Evolutionary conservation across 1,140 invertebrate genomes (phyloP).

Genomic region (Hetaerina americana): DNA sequence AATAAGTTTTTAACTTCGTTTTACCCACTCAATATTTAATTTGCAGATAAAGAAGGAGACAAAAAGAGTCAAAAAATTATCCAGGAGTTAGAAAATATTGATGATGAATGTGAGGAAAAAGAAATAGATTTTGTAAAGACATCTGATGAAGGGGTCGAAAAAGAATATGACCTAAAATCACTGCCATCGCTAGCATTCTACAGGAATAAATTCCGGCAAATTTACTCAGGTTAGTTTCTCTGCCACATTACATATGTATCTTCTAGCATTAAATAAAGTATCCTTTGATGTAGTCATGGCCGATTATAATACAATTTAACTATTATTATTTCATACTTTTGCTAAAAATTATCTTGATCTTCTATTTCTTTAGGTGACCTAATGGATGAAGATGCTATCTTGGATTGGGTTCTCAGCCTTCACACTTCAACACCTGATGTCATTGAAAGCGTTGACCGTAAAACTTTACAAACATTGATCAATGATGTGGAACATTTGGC

Average conservation of each 20-base stretch:
- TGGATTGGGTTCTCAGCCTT: constrained; percentile 79
- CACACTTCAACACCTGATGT: constrained; percentile 73
- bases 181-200: constrained; percentile 81
- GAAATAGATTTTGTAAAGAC: constrained; percentile 90
- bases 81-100: constrained; percentile 83
- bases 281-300: too few species aligned
- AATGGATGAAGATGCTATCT: constrained; percentile 80
- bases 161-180: constrained; percentile 74
- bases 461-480: constrained; percentile 77
- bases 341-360: neutral
- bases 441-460: constrained; percentile 82
- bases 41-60: constrained; percentile 71
- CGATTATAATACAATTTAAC: too few species aligned
- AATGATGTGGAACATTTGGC: constrained; percentile 82
- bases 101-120: constrained; percentile 84
- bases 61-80: constrained; percentile 82
- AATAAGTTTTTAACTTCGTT: constrained; percentile 4
- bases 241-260: neutral
- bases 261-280: constrained; percentile 2
- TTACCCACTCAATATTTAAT: neutral
- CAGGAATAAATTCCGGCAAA: constrained; percentile 77
- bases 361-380: constrained; percentile 47
- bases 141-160: constrained; percentile 74
- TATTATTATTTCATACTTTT: neutral
- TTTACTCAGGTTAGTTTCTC: constrained; percentile 45